phyloP scores from a whole-genome alignment of 1,140 invertebrate genomes.

The Psix sp. region DNA sequence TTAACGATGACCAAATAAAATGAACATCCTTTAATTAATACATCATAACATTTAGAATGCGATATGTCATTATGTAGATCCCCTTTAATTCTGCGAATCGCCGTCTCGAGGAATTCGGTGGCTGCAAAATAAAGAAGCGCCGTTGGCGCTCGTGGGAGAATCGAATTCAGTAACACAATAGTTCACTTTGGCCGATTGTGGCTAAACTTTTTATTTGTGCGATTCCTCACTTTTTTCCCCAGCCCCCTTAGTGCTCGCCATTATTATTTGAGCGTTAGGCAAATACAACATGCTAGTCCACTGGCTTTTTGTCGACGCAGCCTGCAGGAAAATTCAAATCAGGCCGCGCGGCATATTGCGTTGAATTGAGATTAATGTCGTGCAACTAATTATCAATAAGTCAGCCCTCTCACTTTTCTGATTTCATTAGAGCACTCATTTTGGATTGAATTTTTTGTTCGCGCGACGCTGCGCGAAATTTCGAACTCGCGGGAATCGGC shows the following conservation, averaged over 20 bases:
- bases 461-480: too few species aligned
- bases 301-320: constrained; percentile 65
- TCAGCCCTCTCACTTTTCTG: constrained; percentile 34
- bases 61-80: constrained; percentile 32
- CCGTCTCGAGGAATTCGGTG: constrained; percentile 35
- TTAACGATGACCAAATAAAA: constrained; percentile 30
- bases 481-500: too few species aligned
- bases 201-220: constrained; percentile 48
- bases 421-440: too few species aligned
- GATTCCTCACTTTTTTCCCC: constrained; percentile 34
- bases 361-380: constrained; percentile 76
- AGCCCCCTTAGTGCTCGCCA: constrained; percentile 46
- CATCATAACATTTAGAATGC: constrained; percentile 24
- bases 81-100: constrained; percentile 51
- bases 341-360: constrained; percentile 74
- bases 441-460: too few species aligned
- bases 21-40: constrained; percentile 46
- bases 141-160: constrained; percentile 11
- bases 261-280: constrained; percentile 75
- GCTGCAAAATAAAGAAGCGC: constrained; percentile 27
- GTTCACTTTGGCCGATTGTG: constrained; percentile 47
- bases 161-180: constrained; percentile 47
- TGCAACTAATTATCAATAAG: constrained; percentile 72
- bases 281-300: constrained; percentile 72
- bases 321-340: constrained; percentile 74